Evolutionary conservation across 1,140 invertebrate genomes (phyloP).

Genomic region (Drosophila mauritiana): DNA sequence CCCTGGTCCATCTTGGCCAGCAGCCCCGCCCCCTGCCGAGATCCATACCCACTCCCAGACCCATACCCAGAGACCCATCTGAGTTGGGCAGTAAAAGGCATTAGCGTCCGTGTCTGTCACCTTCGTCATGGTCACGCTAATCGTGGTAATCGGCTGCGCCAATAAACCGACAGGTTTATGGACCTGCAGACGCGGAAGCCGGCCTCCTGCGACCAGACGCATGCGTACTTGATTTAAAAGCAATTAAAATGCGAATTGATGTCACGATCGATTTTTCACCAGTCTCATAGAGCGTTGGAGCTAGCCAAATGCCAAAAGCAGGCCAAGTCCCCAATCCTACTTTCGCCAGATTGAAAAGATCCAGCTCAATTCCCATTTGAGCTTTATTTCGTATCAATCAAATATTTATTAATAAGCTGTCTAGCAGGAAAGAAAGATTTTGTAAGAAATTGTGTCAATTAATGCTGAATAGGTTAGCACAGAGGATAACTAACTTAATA

Average conservation of each 20-base stretch:
- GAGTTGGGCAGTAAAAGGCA: constrained; percentile 73
- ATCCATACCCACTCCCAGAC: constrained; percentile 10
- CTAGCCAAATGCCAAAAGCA: background rate
- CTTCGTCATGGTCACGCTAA: constrained; percentile 83
- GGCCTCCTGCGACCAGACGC: constrained; percentile 11
- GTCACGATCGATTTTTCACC: constrained; percentile 66
- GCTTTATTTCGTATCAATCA: background rate
- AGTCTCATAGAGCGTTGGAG: background rate
- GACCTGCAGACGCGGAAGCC: constrained; percentile 60
- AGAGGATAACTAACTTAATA: too few species aligned
- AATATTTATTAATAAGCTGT: background rate
- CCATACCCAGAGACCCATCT: background rate
- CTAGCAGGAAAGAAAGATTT: too few species aligned
- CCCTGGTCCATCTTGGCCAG: background rate
- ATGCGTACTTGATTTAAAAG: constrained; percentile 73
- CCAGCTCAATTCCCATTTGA: background rate
- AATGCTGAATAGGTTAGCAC: too few species aligned
- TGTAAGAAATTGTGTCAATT: too few species aligned
- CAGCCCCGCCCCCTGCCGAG: constrained; percentile 1
- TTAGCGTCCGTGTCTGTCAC: constrained; percentile 81
- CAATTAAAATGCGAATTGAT: constrained; percentile 79
- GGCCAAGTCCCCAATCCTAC: background rate
- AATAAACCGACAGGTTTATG: constrained; percentile 82
- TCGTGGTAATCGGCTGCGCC: constrained; percentile 77
- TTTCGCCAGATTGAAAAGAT: constrained; percentile 1